These are phyloP conservation scores for Okapia johnstoni DNA, from an alignment of 2,113 vertebrate species.

Conservation along the genomic window DNA sequence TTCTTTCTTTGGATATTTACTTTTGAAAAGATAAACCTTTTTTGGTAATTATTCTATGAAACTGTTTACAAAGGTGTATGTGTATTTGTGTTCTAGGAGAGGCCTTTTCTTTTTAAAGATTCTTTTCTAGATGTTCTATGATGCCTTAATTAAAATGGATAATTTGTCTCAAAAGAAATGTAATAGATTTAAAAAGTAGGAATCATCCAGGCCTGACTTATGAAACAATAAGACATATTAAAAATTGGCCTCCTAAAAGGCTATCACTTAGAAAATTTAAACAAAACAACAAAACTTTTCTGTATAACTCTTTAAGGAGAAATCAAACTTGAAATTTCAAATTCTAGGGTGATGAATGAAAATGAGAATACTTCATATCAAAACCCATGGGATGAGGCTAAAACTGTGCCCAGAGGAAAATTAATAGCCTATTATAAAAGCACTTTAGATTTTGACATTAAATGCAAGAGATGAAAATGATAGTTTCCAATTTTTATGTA, in stretches of 20 bases:
- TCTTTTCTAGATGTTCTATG: neutral
- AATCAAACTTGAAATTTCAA: neutral
- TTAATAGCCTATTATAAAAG: neutral
- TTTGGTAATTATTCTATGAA: neutral
- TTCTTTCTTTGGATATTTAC: neutral
- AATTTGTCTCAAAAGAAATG: neutral
- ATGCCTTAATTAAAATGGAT: neutral
- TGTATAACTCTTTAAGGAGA: neutral
- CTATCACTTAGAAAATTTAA: neutral
- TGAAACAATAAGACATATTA: neutral
- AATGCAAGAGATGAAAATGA: neutral
- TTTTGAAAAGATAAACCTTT: neutral
- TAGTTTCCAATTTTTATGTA: neutral
- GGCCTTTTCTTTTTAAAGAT: neutral
- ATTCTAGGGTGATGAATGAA: neutral
- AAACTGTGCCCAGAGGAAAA: slow-evolving; percentile 7
- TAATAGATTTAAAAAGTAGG: neutral
- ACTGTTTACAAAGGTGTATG: neutral
- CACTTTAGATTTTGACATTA: neutral
- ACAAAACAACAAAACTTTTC: neutral
- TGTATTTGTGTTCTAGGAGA: neutral
- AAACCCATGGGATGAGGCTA: neutral
- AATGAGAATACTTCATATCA: neutral
- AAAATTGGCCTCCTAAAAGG: neutral
- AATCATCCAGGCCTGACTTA: neutral